A percentile compares a stretch with the other conserved stretches of the same genome.
Evolutionary conservation across 2,888 invertebrate species (phyloP).

Genomic region (Epinotia ramella): DNA sequence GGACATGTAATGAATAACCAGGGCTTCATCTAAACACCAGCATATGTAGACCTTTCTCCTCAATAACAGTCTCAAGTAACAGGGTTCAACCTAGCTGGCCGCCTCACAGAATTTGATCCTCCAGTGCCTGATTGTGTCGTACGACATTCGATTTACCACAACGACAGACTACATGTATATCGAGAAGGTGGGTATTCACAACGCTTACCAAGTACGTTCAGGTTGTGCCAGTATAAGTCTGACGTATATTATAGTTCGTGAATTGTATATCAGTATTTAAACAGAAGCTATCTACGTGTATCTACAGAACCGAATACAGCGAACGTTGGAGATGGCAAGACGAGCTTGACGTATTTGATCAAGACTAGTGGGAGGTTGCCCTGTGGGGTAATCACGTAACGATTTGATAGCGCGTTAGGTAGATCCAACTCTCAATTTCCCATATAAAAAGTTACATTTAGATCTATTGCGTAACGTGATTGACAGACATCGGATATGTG

Average conservation of each 20-base stretch:
- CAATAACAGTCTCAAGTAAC: not conserved
- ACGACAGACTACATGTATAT: conserved; percentile 20
- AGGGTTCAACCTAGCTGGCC: conserved; percentile 6
- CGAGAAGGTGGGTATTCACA: not conserved
- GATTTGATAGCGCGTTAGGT: too few species aligned
- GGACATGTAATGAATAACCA: conserved; percentile 7
- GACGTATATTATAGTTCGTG: not conserved
- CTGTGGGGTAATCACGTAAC: too few species aligned
- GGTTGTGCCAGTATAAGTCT: not conserved
- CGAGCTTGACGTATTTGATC: too few species aligned
- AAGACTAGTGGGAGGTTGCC: too few species aligned
- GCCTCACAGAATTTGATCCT: conserved; percentile 33
- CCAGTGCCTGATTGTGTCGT: conserved; percentile 31
- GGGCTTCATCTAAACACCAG: not conserved
- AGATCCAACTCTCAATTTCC: too few species aligned
- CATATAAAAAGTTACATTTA: too few species aligned
- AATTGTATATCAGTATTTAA: not conserved
- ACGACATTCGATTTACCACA: conserved; percentile 37
- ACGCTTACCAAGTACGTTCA: not conserved
- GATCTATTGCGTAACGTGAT: too few species aligned
- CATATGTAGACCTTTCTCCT: not conserved
- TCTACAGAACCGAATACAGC: too few species aligned
- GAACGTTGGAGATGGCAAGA: too few species aligned
- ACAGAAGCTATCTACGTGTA: not conserved
- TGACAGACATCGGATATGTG: too few species aligned